Percentiles rank a stretch among this genome's conserved stretches.
phyloP scores from a whole-genome alignment of 23 tunicate genomes.

The Styela plicata region DNA sequence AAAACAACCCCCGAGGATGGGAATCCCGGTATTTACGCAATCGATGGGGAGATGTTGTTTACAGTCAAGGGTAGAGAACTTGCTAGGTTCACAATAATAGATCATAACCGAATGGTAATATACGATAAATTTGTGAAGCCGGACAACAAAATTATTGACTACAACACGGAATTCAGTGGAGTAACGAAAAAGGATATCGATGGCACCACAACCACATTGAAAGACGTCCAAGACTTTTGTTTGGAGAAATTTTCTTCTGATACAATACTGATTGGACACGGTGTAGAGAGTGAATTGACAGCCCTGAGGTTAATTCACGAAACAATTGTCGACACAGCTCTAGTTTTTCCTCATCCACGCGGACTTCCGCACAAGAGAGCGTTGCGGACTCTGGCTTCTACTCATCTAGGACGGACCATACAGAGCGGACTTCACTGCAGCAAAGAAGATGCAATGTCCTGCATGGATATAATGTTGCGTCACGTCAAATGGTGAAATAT shows the following conservation, averaged over 20 bases:
- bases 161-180: constrained; percentile 56
- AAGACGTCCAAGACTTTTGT: constrained; percentile 14
- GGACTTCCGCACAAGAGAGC: constrained; percentile 89
- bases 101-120: constrained; percentile 38
- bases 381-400: constrained; percentile 50
- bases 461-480: constrained; percentile 16
- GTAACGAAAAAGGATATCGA: not conserved
- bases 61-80: constrained; percentile 67
- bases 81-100: constrained; percentile 61
- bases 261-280: constrained; percentile 20
- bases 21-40: constrained; percentile 53
- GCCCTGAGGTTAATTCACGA: constrained; percentile 47
- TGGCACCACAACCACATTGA: not conserved
- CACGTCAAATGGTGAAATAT: not conserved
- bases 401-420: constrained; percentile 55
- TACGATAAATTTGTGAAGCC: constrained; percentile 64
- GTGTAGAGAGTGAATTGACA: not conserved
- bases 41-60: constrained; percentile 87
- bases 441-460: constrained; percentile 69
- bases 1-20: constrained; percentile 32
- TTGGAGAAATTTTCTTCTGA: constrained; percentile 1
- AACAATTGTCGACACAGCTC: constrained; percentile 62
- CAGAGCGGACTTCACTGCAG: constrained; percentile 55
- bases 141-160: constrained; percentile 60
- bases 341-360: constrained; percentile 66